These are phyloP conservation scores for Mactromeris polynyma DNA, from an alignment of 2,888 invertebrate genomes.

Conservation along the genomic window DNA sequence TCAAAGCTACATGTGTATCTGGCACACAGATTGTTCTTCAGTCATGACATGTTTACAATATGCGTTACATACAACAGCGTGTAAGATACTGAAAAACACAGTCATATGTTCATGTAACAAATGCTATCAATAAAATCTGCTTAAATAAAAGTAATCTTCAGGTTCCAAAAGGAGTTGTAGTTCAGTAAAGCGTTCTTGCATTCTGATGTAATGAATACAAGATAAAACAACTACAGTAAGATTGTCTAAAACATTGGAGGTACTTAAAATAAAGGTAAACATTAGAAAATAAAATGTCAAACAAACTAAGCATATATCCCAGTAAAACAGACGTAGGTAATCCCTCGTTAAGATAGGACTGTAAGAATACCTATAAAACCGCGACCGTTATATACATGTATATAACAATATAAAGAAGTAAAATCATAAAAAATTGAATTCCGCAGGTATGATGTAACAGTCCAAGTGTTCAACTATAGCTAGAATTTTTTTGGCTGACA, in stretches of 20 bases:
- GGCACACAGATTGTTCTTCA: background rate
- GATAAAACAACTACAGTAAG: background rate
- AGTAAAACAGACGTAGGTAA: background rate
- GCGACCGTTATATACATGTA: background rate
- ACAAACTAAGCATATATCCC: background rate
- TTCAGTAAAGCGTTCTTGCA: background rate
- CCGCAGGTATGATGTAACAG: background rate
- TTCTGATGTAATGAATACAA: background rate
- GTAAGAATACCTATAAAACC: background rate
- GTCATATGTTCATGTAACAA: background rate
- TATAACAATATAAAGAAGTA: background rate
- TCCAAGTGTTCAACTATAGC: background rate
- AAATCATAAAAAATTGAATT: background rate
- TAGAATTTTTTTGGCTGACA: background rate
- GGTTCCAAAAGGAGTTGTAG: background rate
- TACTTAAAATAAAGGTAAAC: background rate
- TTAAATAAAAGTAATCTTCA: background rate
- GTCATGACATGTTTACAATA: background rate
- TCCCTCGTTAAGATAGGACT: background rate
- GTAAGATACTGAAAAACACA: background rate
- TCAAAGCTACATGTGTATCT: background rate
- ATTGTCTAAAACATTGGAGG: background rate
- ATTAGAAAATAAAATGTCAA: background rate
- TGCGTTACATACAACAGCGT: background rate
- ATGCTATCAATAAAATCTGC: background rate